Evolutionary conservation across 2,797 vertebrate species (phyloP), one percentile per base, ranked within the genome.

Genomic region (Choloepus didactylus): DNA sequence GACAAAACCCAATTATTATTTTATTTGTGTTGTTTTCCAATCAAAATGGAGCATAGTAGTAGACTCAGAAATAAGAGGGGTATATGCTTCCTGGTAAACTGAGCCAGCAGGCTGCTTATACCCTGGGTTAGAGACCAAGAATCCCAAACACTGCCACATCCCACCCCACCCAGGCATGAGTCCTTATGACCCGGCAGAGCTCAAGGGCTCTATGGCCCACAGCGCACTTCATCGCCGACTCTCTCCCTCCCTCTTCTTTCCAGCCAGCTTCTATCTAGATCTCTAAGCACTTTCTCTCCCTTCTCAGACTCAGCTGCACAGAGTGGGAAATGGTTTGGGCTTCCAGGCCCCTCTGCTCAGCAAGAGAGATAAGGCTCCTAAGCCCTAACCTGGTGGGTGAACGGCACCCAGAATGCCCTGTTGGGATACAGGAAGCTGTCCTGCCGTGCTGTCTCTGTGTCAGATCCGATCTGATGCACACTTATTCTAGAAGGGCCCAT

Each of bases 281-380:
- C 41, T 44, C 41, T 49, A 49, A 49, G 12, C 49, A 12, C 49
- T 49, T 49, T 49, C 49, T 49, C 49, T 49, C 49, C 49, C 41
- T 44, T 44, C 41, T 44, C 41, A 44, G 41, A 44, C 41, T 44
- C 27, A 4, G 41, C 15, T 16, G 9, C 12, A 25, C n/a, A 35
- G 62, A 16, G 8, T 27, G 9, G 38, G 3, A 2, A 5, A 3
- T 6, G n/a, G 15, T 9, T 0, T 9, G 14, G 4, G 3, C 12
- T 46, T 73, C 15, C 19, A 23, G 3, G 6, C 0, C 14, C n/a
- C 51, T 69, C 44, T 44, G 51, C 64, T n/a, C 14, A 46, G 69
- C 35, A 18, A 31, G 4, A 46, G 25, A 19, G 46, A 9, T n/a
- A n/a, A 76, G 5, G 27, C 11, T 62, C 29, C 82, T 44, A 2